Conservation (phyloP, 1,140 invertebrate genomes). For the Lanistes nyassanus region DNA sequence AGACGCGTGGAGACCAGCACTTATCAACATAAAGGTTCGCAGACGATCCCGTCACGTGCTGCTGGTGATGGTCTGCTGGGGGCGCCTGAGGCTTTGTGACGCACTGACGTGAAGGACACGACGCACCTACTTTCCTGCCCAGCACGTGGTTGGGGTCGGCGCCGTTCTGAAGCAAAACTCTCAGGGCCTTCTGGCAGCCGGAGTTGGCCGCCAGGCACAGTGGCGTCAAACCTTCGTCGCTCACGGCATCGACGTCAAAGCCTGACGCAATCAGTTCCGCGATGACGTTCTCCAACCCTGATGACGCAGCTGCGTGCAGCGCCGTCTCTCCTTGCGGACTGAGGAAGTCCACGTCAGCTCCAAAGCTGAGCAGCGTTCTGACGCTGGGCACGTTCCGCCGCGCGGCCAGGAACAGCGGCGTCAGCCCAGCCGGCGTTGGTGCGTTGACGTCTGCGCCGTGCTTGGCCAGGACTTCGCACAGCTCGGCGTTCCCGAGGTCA, state of each 20-base stretch:
- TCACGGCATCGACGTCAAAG: constrained; percentile 1
- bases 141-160: constrained; percentile 5
- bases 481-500: background rate
- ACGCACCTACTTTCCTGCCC: background rate
- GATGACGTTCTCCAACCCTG: constrained; percentile 9
- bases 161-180: background rate
- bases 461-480: background rate
- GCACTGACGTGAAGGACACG: background rate
- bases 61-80: background rate
- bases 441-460: constrained; percentile 4
- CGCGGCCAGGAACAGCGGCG: constrained; percentile 12
- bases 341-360: background rate
- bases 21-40: background rate
- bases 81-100: background rate
- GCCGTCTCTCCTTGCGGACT: constrained; percentile 4
- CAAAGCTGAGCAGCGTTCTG: background rate
- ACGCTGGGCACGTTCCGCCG: background rate
- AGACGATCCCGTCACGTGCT: background rate
- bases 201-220: background rate
- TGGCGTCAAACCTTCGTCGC: background rate
- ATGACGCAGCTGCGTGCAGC: constrained; percentile 18
- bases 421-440: background rate
- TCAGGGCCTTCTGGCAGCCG: constrained; percentile 4
- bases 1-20: background rate
- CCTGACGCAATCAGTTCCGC: constrained; percentile 11